These are phyloP conservation scores for Acrobasis repandana DNA, from an alignment of 2,888 invertebrate species.

Conservation along the genomic window DNA sequence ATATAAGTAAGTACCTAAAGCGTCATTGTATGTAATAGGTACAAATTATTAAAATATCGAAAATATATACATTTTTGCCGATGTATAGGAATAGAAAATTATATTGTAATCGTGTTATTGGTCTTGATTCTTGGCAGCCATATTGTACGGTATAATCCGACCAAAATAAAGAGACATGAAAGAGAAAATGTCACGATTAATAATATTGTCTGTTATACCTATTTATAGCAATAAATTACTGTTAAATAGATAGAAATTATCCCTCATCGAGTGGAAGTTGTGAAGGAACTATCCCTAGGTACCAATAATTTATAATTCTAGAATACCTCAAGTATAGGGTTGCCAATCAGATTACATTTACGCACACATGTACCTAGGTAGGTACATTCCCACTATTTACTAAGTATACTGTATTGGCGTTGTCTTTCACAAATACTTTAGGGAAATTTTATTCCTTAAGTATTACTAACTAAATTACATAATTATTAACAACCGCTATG, in stretches of 20 bases:
- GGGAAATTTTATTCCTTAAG: neutral
- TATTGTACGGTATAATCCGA: conserved; percentile 55
- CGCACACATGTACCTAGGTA: conserved; percentile 24
- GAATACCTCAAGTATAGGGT: no score
- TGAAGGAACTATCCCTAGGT: no score
- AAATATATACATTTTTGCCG: no score
- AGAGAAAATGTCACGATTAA: conserved; percentile 8
- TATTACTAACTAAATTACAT: conserved; percentile 13
- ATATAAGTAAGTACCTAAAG: no score
- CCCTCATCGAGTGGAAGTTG: no score
- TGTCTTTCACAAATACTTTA: conserved; percentile 1
- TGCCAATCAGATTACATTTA: neutral
- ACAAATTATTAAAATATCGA: no score
- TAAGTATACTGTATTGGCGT: neutral
- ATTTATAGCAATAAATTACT: neutral
- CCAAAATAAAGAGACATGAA: conserved; percentile 46
- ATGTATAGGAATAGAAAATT: no score
- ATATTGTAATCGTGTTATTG: no score
- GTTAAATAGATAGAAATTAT: neutral
- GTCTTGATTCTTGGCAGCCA: conserved; percentile 41
- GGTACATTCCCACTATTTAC: conserved; percentile 19
- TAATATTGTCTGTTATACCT: no score
- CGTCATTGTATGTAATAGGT: no score
- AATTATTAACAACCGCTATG: conserved; percentile 34
- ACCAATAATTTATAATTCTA: no score